Percentiles rank a stretch among this genome's conserved stretches.
Evolutionary conservation across 2,797 vertebrate genomes (phyloP).

Genomic region (Myotis vivesi): DNA sequence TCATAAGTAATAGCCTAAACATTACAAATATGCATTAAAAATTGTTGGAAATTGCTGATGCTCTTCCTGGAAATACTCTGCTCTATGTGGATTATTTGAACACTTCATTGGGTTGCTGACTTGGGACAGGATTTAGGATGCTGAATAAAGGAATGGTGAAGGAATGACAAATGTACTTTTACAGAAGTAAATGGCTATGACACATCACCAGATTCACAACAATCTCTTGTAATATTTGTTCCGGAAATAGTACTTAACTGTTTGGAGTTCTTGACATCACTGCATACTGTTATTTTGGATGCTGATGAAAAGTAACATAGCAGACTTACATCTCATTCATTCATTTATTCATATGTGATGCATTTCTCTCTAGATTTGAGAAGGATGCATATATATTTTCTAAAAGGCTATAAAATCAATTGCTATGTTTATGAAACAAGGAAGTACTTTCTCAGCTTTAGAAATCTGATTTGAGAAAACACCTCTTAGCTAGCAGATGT

Average conservation of each 20-base stretch:
- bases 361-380: conserved; percentile 60
- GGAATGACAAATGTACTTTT: neutral
- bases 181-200: neutral
- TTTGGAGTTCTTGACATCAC: neutral
- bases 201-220: neutral
- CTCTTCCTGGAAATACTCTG: neutral
- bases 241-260: conserved; percentile 29
- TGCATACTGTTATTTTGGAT: conserved; percentile 1
- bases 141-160: neutral
- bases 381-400: conserved; percentile 40
- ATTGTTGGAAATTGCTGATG: neutral
- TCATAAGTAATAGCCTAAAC: neutral
- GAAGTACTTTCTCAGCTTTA: conserved; percentile 26
- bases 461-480: neutral
- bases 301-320: conserved; percentile 12
- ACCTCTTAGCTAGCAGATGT: neutral
- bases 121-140: neutral
- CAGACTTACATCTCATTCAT: neutral
- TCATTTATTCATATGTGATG: conserved; percentile 47
- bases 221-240: conserved; percentile 14
- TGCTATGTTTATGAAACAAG: conserved; percentile 26
- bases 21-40: neutral
- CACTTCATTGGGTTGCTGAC: neutral
- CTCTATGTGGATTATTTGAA: neutral
- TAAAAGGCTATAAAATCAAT: conserved; percentile 55